Conservation (phyloP, 64 coral and sea anemone genomes). For the Stichodactyla helianthus region DNA sequence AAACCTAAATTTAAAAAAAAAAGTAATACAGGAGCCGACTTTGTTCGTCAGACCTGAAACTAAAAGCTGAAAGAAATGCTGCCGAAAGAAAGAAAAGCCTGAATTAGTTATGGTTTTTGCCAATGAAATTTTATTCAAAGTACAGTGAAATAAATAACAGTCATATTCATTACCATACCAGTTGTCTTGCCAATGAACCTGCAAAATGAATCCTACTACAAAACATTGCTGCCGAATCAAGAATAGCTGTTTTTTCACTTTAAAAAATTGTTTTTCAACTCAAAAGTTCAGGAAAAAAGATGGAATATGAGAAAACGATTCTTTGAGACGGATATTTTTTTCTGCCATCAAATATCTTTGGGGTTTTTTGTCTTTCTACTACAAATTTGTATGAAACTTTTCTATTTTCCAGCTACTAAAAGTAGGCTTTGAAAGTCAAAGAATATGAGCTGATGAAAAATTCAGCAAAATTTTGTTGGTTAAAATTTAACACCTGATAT, state of each 20-base stretch:
- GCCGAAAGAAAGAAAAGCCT: slow-evolving; percentile 31
- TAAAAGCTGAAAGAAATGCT: slow-evolving; percentile 43
- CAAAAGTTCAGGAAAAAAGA: no score
- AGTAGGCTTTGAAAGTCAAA: no score
- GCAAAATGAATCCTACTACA: neutral
- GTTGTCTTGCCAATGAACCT: neutral
- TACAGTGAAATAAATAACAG: neutral
- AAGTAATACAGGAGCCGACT: neutral
- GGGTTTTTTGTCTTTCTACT: no score
- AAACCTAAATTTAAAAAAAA: slow-evolving; percentile 19
- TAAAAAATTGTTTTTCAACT: no score
- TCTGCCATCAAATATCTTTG: no score
- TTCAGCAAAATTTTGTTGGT: no score
- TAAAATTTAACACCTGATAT: no score
- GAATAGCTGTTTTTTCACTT: neutral
- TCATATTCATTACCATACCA: neutral
- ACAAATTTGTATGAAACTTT: no score
- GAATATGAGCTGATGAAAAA: no score
- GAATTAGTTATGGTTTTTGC: slow-evolving; percentile 2
- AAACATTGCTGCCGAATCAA: neutral
- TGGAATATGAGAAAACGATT: no score
- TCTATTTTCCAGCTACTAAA: no score
- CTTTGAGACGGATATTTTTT: no score
- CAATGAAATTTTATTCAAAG: neutral
- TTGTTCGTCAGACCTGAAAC: slow-evolving; percentile 34